Evolutionary conservation across 2,797 vertebrate species (phyloP).

Genomic region (Rhinoraja longicauda): DNA sequence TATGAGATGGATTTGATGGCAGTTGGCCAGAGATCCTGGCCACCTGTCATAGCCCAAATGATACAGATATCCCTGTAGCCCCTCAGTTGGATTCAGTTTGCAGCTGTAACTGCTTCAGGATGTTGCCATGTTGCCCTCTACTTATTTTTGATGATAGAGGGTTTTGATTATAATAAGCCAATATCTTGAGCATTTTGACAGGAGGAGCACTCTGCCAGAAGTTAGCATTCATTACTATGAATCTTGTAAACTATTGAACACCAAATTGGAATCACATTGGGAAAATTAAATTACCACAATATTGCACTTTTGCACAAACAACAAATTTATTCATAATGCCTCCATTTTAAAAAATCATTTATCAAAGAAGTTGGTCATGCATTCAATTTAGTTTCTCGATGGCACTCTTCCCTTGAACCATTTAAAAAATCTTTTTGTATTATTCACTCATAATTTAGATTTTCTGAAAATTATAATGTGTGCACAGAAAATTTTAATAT

Average conservation of each 20-base stretch:
- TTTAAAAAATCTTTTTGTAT: not conserved
- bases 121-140: no score
- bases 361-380: not conserved
- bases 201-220: no score
- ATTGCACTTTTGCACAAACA: not conserved
- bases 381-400: not conserved
- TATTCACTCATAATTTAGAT: not conserved
- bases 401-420: not conserved
- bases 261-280: not conserved
- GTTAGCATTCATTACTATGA: no score
- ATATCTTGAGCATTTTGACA: no score
- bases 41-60: no score
- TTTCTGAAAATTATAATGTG: not conserved
- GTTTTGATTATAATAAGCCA: no score
- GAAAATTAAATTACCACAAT: not conserved
- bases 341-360: not conserved
- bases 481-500: not conserved
- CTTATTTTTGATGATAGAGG: no score
- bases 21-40: no score
- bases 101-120: no score
- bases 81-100: no score
- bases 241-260: not conserved
- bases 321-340: not conserved
- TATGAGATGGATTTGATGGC: no score
- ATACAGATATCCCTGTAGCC: no score